Conservation (phyloP, 64 coral and sea anemone genomes). For the Montipora foliosa region DNA sequence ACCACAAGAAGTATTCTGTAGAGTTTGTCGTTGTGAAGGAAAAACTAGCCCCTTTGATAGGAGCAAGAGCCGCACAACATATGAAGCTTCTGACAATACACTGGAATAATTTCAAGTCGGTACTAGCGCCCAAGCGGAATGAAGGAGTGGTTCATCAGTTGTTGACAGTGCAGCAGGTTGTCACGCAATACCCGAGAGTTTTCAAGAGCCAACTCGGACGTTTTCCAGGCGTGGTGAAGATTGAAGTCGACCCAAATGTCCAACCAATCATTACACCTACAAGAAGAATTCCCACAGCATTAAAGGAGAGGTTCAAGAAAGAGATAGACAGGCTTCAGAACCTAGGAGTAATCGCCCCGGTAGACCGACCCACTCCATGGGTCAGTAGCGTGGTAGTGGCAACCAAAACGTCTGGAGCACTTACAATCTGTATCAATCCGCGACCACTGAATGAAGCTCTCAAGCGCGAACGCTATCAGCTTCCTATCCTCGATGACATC, state of each 20-base stretch:
- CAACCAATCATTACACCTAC: not conserved
- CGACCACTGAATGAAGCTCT: conserved; percentile 52
- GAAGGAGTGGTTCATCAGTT: not conserved
- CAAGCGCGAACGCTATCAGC: conserved; percentile 27
- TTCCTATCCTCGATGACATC: conserved; percentile 42
- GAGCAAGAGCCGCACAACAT: conserved; percentile 1
- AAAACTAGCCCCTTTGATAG: conserved; percentile 47
- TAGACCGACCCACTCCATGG: conserved; percentile 49
- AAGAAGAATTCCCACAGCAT: conserved; percentile 36
- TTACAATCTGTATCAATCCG: conserved; percentile 49
- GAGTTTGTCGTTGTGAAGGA: conserved; percentile 54
- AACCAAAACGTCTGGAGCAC: conserved; percentile 29
- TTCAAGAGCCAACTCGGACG: conserved; percentile 1
- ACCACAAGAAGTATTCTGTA: conserved; percentile 28
- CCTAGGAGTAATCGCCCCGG: conserved; percentile 1
- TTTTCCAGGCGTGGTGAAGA: not conserved
- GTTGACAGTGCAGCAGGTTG: not conserved
- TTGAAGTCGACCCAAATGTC: not conserved
- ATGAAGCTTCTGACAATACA: conserved; percentile 44
- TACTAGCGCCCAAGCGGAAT: not conserved
- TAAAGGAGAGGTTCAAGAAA: conserved; percentile 34
- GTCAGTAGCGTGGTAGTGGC: conserved; percentile 22
- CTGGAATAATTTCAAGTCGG: not conserved
- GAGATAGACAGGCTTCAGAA: conserved; percentile 25
- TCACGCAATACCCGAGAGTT: not conserved